Evolutionary conservation across 2,113 vertebrate species (phyloP).

Genomic region (Hoplias malabaricus): DNA sequence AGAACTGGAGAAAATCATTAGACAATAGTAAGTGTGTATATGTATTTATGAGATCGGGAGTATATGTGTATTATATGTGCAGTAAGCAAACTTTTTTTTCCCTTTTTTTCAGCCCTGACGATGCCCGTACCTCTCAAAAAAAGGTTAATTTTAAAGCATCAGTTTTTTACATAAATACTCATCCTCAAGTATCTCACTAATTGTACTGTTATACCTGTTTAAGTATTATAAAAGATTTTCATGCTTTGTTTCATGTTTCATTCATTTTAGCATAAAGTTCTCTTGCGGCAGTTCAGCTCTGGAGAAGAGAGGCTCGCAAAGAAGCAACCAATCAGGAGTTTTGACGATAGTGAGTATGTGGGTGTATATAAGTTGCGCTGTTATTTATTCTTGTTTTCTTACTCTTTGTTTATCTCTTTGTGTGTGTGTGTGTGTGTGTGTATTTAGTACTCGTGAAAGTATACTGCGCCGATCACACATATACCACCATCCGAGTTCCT

Average conservation of each 20-base stretch:
- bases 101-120: constrained; percentile 81
- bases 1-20: constrained; percentile 89
- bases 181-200: too few relatives aligned
- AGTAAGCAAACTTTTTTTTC: neutral
- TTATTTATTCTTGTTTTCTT: neutral
- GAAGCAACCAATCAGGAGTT: constrained; percentile 89
- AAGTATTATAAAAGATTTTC: too few relatives aligned
- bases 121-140: constrained; percentile 86
- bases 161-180: neutral
- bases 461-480: constrained; percentile 94
- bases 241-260: neutral
- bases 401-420: too few relatives aligned
- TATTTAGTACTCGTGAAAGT: constrained; percentile 91
- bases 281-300: constrained; percentile 91
- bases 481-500: constrained; percentile 91
- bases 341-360: constrained; percentile 84
- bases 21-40: constrained; percentile 83
- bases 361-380: neutral
- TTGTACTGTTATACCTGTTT: neutral
- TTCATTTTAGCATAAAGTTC: constrained; percentile 82
- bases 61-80: neutral
- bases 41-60: neutral
- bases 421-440: constrained; percentile 28
- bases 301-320: constrained; percentile 90
- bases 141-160: constrained; percentile 73